Conservation (phyloP, 2,797 vertebrate genomes). For the Cichlasoma orientale region DNA sequence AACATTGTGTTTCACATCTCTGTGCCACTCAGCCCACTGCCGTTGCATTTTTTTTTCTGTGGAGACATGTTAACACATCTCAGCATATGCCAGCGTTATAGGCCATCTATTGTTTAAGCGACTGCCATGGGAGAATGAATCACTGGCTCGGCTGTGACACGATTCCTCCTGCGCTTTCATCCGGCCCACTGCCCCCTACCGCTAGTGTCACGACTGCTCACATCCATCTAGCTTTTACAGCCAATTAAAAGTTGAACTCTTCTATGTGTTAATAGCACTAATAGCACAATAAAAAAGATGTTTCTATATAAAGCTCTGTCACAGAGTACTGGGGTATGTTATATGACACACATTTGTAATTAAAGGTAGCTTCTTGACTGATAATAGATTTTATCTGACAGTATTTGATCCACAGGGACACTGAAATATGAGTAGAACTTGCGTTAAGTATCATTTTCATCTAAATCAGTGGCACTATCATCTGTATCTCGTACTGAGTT, state of each 20-base stretch:
- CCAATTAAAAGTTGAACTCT: slow-evolving; percentile 63
- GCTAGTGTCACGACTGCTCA: slow-evolving; percentile 53
- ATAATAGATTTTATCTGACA: background rate
- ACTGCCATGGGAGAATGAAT: slow-evolving; percentile 56
- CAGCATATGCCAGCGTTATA: slow-evolving; percentile 50
- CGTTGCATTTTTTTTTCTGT: slow-evolving; percentile 18
- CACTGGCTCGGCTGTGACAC: slow-evolving; percentile 53
- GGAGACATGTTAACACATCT: slow-evolving; percentile 29
- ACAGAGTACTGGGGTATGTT: background rate
- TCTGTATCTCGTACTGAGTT: background rate
- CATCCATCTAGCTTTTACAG: slow-evolving; percentile 51
- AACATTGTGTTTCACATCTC: slow-evolving; percentile 13
- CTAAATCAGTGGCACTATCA: background rate
- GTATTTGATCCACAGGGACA: background rate
- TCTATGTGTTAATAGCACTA: slow-evolving; percentile 38
- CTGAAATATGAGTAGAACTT: background rate
- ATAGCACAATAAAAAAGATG: slow-evolving; percentile 38
- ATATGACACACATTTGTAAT: background rate
- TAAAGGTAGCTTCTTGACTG: background rate
- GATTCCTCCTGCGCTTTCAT: slow-evolving; percentile 37
- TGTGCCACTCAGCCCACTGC: slow-evolving; percentile 16
- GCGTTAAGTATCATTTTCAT: background rate
- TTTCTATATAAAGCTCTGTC: slow-evolving; percentile 38
- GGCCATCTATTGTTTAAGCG: slow-evolving; percentile 39
- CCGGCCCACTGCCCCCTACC: slow-evolving; percentile 20